Percentiles rank a stretch among this genome's conserved stretches.
Conservation (phyloP, 2,113 vertebrate species). For the Brachyhypopomus occidentalis region DNA sequence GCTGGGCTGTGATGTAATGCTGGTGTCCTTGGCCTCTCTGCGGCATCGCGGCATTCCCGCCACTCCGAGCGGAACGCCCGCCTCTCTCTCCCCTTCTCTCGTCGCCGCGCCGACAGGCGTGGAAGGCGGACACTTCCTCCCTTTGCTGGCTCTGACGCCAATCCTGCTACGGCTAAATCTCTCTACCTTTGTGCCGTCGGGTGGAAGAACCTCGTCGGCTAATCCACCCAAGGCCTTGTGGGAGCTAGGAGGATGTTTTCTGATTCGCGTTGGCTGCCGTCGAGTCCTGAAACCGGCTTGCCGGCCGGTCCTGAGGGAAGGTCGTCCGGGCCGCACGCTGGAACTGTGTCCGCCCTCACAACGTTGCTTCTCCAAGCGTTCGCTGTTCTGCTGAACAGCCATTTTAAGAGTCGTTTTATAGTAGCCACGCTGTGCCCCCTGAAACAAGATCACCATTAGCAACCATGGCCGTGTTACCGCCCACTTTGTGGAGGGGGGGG, state of each 20-base stretch:
- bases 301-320: background rate
- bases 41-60: background rate
- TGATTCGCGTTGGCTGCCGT: slow-evolving; percentile 38
- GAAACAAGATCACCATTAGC: background rate
- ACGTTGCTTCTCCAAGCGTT: slow-evolving; percentile 3
- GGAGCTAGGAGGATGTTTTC: slow-evolving; percentile 35
- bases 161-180: background rate
- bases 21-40: slow-evolving; percentile 21
- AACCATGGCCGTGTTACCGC: background rate
- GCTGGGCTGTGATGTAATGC: slow-evolving; percentile 14
- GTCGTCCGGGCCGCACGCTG: background rate
- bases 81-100: background rate
- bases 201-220: background rate
- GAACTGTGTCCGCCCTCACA: background rate
- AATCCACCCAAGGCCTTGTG: slow-evolving; percentile 30
- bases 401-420: background rate
- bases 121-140: background rate
- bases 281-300: slow-evolving; percentile 35
- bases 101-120: background rate
- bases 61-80: background rate
- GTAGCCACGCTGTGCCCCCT: background rate
- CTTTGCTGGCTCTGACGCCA: background rate
- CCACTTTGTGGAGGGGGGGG: too few relatives aligned
- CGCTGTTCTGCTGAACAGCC: background rate
- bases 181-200: slow-evolving; percentile 8